Evolutionary conservation across 64 coral and sea anemone genomes (phyloP), one percentile per base, ranked within the genome.

Genomic region (Actinia equina): DNA sequence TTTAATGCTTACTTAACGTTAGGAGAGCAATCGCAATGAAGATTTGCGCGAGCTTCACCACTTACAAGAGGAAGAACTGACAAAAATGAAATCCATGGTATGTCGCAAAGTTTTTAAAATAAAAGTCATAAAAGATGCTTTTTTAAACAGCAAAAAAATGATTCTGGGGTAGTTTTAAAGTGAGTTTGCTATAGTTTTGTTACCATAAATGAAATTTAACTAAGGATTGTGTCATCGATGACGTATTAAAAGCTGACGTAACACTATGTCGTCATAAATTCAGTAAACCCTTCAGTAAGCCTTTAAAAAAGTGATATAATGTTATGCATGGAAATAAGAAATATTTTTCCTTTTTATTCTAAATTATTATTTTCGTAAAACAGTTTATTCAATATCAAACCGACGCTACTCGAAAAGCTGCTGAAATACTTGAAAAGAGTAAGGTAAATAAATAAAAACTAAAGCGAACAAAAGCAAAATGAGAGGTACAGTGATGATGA

Each of bases 361-460:
- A 82, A 82, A 43, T 89, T 30, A 27, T 85, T 52, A 59, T 2
- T 89, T 43, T 82, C 80, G 45, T 65, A 74, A 74, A 74, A 67
- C 80, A 99, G 97, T 92, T 99, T 80, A 95, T 95, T 42, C 93
- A 91, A 25, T 90, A 92, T 57, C 93, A 99, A 86, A 99, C 91
- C 9, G 97, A 99, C 37, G 93, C 97, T 23, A 99, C 91, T 60
- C 93, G 93, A n/a, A 99, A 99, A 88, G 97, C 97, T 60, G 91
- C 93, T 69, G 93, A 99, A 82, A 99, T 99, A 59, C 69, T 99
- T 22, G 97, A 99, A 69, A 99, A 99, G 90, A 95, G 93, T 67
- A 95, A 95, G 97, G 97, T 99, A 70, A 88, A 67, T 69, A 5
- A 12, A 15, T 2, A 74, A 8, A 30, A 27, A 74, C n/a, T 27